Percentiles rank a stretch among this genome's conserved stretches.
Evolutionary conservation across 2,113 vertebrate species (phyloP).

Genomic region (Bos indicus): DNA sequence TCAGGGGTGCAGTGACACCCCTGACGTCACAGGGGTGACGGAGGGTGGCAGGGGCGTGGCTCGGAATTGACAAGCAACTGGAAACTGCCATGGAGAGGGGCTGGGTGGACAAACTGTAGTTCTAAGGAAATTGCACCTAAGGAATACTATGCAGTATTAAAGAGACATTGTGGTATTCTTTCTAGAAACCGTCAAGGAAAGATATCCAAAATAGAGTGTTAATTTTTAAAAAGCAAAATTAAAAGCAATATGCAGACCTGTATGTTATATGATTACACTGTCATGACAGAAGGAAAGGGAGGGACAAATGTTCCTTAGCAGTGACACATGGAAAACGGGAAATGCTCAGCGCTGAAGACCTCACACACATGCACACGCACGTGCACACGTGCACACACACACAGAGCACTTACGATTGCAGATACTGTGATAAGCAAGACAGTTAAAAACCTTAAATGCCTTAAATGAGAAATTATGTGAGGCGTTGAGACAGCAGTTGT

Average conservation of each 20-base stretch:
- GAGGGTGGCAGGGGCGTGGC: neutral
- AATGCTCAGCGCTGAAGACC: neutral
- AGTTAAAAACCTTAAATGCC: neutral
- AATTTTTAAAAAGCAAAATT: neutral
- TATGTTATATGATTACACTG: neutral
- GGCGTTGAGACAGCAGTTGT: neutral
- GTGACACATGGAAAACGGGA: neutral
- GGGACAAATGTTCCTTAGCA: too few species aligned
- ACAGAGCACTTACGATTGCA: neutral
- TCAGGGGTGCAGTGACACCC: neutral
- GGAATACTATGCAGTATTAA: neutral
- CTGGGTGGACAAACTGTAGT: accelerated
- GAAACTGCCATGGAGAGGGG: neutral
- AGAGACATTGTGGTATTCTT: neutral
- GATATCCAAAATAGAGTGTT: too few species aligned
- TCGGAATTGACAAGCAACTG: neutral
- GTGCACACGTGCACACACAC: neutral
- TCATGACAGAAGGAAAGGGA: neutral
- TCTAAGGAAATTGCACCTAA: neutral
- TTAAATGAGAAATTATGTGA: neutral
- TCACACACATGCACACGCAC: neutral
- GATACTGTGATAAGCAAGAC: neutral
- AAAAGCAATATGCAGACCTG: neutral
- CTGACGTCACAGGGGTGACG: neutral
- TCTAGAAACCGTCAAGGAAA: neutral